A percentile compares a stretch with the other conserved stretches of the same genome.
Evolutionary conservation across 2,888 invertebrate genomes (phyloP).

Genomic region (Drosophila diplacantha): DNA sequence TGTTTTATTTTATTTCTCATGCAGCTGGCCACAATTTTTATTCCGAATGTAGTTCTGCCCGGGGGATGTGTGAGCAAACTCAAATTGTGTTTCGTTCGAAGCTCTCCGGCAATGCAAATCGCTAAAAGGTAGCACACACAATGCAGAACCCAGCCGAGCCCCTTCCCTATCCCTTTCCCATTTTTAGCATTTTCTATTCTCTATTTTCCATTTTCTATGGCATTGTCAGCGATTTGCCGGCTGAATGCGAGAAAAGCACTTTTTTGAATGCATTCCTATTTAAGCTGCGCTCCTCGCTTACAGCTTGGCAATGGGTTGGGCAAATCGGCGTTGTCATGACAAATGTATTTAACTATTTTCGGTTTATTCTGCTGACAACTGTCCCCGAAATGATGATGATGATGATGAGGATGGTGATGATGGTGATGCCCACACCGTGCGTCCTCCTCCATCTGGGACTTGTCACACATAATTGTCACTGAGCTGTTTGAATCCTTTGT

Average conservation of each 20-base stretch:
- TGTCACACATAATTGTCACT: slow-evolving; percentile 73
- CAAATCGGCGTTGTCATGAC: slow-evolving; percentile 64
- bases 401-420: slow-evolving; percentile 26
- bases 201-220: slow-evolving; percentile 52
- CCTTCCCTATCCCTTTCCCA: slow-evolving; percentile 12
- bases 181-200: background rate
- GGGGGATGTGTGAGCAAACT: slow-evolving; percentile 42
- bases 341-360: slow-evolving; percentile 73
- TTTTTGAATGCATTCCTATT: slow-evolving; percentile 53
- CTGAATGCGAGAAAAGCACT: slow-evolving; percentile 65
- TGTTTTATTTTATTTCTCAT: background rate
- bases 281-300: slow-evolving; percentile 16
- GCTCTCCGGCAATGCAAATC: slow-evolving; percentile 69
- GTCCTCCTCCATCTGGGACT: slow-evolving; percentile 56
- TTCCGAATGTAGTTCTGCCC: slow-evolving; percentile 46
- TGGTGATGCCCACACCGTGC: slow-evolving; percentile 8
- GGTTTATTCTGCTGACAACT: slow-evolving; percentile 54
- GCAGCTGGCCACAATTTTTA: slow-evolving; percentile 1
- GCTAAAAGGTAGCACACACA: slow-evolving; percentile 67
- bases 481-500: slow-evolving; percentile 54
- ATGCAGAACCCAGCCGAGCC: slow-evolving; percentile 32
- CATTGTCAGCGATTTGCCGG: slow-evolving; percentile 71
- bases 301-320: slow-evolving; percentile 1
- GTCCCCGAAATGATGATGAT: slow-evolving; percentile 51
- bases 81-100: slow-evolving; percentile 72